phyloP scores from a whole-genome alignment of 2,113 vertebrate genomes.

The Solea senegalensis region DNA sequence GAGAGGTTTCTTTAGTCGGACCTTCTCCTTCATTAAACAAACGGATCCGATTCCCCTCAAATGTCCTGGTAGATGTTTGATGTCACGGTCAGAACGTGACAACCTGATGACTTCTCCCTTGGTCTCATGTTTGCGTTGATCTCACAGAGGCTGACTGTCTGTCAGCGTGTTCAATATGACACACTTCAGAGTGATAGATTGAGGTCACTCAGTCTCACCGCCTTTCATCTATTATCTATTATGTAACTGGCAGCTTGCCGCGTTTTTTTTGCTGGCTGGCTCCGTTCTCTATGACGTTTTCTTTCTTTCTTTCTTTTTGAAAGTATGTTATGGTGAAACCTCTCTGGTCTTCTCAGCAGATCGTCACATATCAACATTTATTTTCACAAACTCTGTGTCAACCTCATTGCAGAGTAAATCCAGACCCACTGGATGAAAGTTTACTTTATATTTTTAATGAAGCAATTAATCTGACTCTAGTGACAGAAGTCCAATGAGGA shows the following conservation, averaged over 20 bases:
- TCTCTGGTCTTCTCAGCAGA: not conserved
- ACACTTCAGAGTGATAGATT: conserved; percentile 29
- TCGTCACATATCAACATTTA: not conserved
- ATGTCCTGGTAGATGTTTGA: conserved; percentile 3
- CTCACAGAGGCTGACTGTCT: conserved; percentile 4
- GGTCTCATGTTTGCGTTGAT: not conserved
- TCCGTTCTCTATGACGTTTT: not conserved
- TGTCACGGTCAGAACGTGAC: conserved; percentile 16
- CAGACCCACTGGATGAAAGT: not conserved
- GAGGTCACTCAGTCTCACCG: conserved; percentile 13
- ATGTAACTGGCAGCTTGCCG: conserved; percentile 4
- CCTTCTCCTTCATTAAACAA: too few species aligned
- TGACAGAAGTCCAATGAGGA: not conserved
- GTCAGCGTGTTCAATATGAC: not conserved
- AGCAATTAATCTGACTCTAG: not conserved
- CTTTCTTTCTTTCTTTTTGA: not conserved
- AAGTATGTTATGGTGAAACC: not conserved
- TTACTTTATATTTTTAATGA: not conserved
- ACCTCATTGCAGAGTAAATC: not conserved
- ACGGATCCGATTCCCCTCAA: not conserved
- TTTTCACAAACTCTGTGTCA: not conserved
- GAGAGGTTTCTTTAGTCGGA: not conserved
- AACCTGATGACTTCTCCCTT: not conserved
- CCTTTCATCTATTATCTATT: conserved; percentile 9
- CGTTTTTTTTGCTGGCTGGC: too few species aligned